A percentile compares a stretch with the other conserved stretches of the same genome.
These are phyloP conservation scores for Micronycteris hirsuta DNA, from an alignment of 2,113 vertebrate species.

Conservation along the genomic window DNA sequence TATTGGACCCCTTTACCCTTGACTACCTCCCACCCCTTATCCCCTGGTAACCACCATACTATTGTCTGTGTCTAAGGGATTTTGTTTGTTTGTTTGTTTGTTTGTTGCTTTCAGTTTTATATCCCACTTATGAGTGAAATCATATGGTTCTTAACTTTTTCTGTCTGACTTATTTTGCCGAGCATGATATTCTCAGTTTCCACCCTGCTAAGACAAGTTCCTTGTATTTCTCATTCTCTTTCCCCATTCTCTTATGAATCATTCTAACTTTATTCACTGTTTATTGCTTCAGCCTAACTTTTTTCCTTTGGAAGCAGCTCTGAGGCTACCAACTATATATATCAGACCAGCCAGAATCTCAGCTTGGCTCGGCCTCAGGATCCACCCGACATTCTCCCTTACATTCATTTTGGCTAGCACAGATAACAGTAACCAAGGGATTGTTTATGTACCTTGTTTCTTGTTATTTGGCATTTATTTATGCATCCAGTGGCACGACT, in stretches of 20 bases:
- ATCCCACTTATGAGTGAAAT: background rate
- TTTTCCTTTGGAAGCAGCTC: background rate
- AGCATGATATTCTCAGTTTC: background rate
- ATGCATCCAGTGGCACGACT: background rate
- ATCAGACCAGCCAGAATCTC: background rate
- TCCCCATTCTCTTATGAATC: background rate
- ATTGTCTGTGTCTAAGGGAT: background rate
- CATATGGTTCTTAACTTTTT: background rate
- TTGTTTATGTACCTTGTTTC: background rate
- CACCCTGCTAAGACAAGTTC: background rate
- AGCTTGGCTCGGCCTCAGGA: background rate
- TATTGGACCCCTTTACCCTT: background rate
- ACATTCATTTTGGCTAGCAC: background rate
- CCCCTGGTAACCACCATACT: background rate
- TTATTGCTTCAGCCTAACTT: background rate
- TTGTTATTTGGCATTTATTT: background rate
- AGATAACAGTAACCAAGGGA: background rate
- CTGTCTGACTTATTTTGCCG: background rate
- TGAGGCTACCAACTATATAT: background rate
- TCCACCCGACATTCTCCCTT: background rate
- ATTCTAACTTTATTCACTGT: background rate
- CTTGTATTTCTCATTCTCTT: background rate
- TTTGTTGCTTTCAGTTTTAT: background rate
- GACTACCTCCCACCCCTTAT: background rate
- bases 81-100: background rate